Conservation (phyloP, 2,888 invertebrate genomes). For the Andrena fulva region DNA sequence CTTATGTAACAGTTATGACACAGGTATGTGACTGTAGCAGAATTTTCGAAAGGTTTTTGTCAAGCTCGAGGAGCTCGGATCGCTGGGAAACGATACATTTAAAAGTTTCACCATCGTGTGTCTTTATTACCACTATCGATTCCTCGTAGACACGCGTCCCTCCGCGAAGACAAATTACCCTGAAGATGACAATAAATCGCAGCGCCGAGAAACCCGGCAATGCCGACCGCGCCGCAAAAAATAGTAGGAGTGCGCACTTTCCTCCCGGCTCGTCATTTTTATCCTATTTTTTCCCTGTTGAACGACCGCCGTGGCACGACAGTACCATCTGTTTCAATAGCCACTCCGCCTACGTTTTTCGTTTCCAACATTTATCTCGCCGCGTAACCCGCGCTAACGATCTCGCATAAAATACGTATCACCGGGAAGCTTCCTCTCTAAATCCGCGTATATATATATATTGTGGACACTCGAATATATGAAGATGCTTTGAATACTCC, state of each 20-base stretch:
- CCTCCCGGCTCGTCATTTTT: slow-evolving; percentile 23
- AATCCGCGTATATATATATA: neutral
- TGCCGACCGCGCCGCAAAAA: neutral
- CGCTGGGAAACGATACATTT: neutral
- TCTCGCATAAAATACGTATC: slow-evolving; percentile 9
- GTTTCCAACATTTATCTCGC: slow-evolving; percentile 37
- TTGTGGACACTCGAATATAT: neutral
- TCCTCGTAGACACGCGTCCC: neutral
- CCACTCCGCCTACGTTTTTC: slow-evolving; percentile 27
- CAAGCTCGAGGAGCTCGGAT: neutral
- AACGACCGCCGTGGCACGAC: slow-evolving; percentile 5
- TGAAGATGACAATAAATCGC: slow-evolving; percentile 28
- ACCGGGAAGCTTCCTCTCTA: neutral
- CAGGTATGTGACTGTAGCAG: neutral
- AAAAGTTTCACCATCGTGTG: neutral
- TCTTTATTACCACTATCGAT: slow-evolving; percentile 16
- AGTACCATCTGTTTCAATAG: slow-evolving; percentile 41
- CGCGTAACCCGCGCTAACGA: slow-evolving; percentile 14
- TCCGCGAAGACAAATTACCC: slow-evolving; percentile 13
- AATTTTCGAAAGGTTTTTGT: neutral
- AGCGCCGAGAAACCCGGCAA: slow-evolving; percentile 7
- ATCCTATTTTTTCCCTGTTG: slow-evolving; percentile 26
- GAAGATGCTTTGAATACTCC: neutral
- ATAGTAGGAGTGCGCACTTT: slow-evolving; percentile 18
- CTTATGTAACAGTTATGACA: neutral